These are phyloP conservation scores for Drosophila heteroneura DNA, from an alignment of 2,888 invertebrate species.

Conservation along the genomic window DNA sequence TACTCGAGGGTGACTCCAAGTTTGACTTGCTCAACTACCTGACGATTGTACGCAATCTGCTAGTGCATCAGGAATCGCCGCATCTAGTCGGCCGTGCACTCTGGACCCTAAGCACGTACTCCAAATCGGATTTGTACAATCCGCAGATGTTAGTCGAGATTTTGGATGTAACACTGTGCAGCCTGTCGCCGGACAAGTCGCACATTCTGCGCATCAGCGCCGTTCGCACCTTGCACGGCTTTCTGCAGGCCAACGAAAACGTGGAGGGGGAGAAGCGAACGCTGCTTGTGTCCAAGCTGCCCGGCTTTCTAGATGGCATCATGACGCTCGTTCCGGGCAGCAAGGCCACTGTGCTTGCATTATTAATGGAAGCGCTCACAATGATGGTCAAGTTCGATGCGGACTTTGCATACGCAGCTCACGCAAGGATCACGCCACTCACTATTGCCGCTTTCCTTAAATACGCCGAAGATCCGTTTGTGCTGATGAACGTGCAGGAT, in stretches of 20 bases:
- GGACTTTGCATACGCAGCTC: slow-evolving; percentile 88
- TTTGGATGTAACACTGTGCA: slow-evolving; percentile 81
- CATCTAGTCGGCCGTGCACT: slow-evolving; percentile 84
- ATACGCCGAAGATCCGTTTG: slow-evolving; percentile 88
- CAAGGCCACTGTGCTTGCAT: slow-evolving; percentile 86
- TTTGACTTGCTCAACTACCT: slow-evolving; percentile 85
- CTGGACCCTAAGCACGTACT: slow-evolving; percentile 84
- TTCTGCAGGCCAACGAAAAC: slow-evolving; percentile 86
- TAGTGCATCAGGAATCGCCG: slow-evolving; percentile 83
- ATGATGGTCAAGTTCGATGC: slow-evolving; percentile 87
- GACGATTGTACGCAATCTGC: slow-evolving; percentile 82
- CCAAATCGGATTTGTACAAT: slow-evolving; percentile 84
- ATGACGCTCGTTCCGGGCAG: slow-evolving; percentile 86
- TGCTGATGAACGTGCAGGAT: slow-evolving; percentile 88
- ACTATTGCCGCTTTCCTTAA: slow-evolving; percentile 89
- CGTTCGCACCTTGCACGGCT: slow-evolving; percentile 83
- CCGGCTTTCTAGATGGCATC: slow-evolving; percentile 87
- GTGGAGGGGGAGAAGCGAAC: slow-evolving; percentile 84
- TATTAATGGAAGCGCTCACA: slow-evolving; percentile 86
- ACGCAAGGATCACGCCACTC: slow-evolving; percentile 88
- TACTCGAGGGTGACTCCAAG: slow-evolving; percentile 82
- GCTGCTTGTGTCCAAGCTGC: slow-evolving; percentile 85
- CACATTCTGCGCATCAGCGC: slow-evolving; percentile 83
- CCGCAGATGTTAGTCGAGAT: slow-evolving; percentile 84
- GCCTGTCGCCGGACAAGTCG: slow-evolving; percentile 82